Percentiles rank a stretch among this genome's conserved stretches.
These are phyloP conservation scores for Benitochromis conjunctus DNA, from an alignment of 2,113 vertebrate species.

Conservation along the genomic window DNA sequence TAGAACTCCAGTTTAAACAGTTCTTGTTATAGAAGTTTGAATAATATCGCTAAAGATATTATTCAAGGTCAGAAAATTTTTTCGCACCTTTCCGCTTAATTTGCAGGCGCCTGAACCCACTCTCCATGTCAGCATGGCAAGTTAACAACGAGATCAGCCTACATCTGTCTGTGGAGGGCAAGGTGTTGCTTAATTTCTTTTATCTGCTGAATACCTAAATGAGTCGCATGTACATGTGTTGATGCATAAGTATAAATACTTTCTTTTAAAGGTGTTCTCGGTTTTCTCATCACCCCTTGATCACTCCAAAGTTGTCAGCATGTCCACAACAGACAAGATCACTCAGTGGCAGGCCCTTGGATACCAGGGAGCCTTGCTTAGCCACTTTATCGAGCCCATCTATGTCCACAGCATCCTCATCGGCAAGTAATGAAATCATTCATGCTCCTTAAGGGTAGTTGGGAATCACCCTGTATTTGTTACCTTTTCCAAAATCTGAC, in stretches of 20 bases:
- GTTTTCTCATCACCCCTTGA: slow-evolving; percentile 73
- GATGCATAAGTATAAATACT: background rate
- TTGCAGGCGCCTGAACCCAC: slow-evolving; percentile 79
- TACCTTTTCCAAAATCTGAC: background rate
- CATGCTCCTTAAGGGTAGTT: background rate
- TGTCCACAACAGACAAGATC: slow-evolving; percentile 90
- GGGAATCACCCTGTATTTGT: background rate
- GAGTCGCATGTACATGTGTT: background rate
- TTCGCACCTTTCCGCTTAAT: background rate
- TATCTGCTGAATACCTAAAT: background rate
- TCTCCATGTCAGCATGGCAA: slow-evolving; percentile 82
- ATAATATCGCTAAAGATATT: background rate
- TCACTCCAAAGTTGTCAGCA: slow-evolving; percentile 77
- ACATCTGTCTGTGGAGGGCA: slow-evolving; percentile 85
- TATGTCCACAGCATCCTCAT: slow-evolving; percentile 86
- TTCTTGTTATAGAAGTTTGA: background rate
- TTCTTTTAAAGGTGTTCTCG: slow-evolving; percentile 70
- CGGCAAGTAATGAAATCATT: slow-evolving; percentile 67
- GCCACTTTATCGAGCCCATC: slow-evolving; percentile 90
- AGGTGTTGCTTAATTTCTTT: slow-evolving; percentile 49
- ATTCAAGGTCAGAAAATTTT: background rate
- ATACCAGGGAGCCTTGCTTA: slow-evolving; percentile 89
- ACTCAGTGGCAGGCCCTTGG: slow-evolving; percentile 93
- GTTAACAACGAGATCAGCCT: slow-evolving; percentile 83
- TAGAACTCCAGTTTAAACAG: background rate